phyloP scores from a whole-genome alignment of 1,140 invertebrate species.

The Solenopsis fugax region DNA sequence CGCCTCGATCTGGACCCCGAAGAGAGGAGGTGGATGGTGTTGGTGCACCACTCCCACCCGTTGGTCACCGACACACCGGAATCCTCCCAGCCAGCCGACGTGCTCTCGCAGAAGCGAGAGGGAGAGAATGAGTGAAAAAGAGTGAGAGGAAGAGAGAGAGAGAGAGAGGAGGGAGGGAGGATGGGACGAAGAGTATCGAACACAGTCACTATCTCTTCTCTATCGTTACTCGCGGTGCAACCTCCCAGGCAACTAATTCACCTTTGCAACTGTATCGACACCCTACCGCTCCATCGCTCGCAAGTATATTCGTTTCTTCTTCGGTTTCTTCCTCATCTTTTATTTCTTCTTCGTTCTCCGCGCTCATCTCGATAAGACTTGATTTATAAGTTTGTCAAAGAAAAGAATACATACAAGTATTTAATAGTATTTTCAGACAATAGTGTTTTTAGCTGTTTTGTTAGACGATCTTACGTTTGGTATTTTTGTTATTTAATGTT shows the following conservation, averaged over 20 bases:
- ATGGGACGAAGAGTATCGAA: constrained; percentile 47
- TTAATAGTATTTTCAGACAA: background rate
- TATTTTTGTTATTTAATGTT: background rate
- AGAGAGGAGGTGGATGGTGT: constrained; percentile 64
- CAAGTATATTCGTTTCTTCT: background rate
- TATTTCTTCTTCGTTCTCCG: background rate
- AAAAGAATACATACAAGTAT: background rate
- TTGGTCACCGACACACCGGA: constrained; percentile 75
- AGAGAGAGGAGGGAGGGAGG: constrained; percentile 27
- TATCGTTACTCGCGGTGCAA: constrained; percentile 73
- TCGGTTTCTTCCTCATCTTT: background rate
- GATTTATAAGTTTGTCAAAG: background rate
- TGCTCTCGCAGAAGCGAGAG: constrained; percentile 34
- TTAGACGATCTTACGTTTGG: background rate
- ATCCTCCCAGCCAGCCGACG: constrained; percentile 73
- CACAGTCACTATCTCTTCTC: constrained; percentile 66
- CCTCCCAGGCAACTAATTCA: constrained; percentile 72
- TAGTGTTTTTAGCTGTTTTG: background rate
- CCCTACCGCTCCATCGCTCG: constrained; percentile 54
- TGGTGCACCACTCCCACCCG: constrained; percentile 73
- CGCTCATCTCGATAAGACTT: background rate
- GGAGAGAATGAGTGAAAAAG: constrained; percentile 12
- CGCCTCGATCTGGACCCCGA: constrained; percentile 34
- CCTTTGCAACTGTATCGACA: constrained; percentile 74
- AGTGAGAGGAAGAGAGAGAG: constrained; percentile 14